A percentile compares a stretch with the other conserved stretches of the same genome.
Conservation (phyloP, 2,113 vertebrate genomes). For the Pomatostomus ruficeps region DNA sequence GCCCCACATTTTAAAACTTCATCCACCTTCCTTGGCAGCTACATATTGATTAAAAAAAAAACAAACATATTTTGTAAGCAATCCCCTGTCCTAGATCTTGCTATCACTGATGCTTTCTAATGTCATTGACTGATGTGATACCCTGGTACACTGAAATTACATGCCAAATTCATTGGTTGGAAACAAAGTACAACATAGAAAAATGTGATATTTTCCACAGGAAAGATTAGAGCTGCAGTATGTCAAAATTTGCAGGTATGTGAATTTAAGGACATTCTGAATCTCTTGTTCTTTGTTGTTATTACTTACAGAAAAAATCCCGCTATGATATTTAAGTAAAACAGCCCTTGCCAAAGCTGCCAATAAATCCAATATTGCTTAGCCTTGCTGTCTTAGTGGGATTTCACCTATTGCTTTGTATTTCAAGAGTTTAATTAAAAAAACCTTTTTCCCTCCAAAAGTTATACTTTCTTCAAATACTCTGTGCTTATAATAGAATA, state of each 20-base stretch:
- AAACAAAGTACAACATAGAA: background rate
- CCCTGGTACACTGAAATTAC: background rate
- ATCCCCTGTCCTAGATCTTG: background rate
- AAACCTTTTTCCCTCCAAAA: rapidly evolving
- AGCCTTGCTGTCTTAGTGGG: background rate
- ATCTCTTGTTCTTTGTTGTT: background rate
- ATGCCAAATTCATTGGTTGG: background rate
- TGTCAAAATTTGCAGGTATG: background rate
- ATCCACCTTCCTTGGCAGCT: background rate
- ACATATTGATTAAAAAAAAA: background rate
- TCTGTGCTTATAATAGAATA: background rate
- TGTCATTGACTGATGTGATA: rapidly evolving
- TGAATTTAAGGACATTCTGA: background rate
- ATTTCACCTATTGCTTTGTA: background rate
- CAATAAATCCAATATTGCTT: background rate
- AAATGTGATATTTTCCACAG: background rate
- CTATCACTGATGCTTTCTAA: background rate
- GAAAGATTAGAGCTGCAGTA: background rate
- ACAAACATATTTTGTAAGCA: no score
- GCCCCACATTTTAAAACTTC: background rate
- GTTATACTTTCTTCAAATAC: background rate
- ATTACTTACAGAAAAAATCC: background rate
- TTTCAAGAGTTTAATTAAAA: background rate
- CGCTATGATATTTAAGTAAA: background rate
- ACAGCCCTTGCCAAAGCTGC: background rate